Base-by-base conservation (phyloP, 2,113 vertebrate species). In the Cyanoderma ruficeps region DNA sequence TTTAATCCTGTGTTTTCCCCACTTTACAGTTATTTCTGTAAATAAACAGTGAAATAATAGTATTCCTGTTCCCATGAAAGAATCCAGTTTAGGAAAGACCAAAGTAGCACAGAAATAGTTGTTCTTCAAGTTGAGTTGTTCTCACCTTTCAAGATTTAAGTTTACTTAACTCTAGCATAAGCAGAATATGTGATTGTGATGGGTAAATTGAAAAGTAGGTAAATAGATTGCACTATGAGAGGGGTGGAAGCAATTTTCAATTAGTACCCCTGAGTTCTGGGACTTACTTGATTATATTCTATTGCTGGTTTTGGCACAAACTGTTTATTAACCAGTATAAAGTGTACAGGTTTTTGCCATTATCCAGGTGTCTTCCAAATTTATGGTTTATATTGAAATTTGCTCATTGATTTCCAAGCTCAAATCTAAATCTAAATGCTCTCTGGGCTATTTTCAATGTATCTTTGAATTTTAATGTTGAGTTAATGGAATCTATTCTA, bases 101-200 rank as follows among this genome's bases (percentile, higher is more conserved):
- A 46, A 18, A 57, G 12, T 59, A 72, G 31, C 35, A 56, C 5
- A 55, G 28, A 72, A 76, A 46, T 13, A 42, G 9, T 37, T 87
- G 21, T 39, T 50, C 31, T 57, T 79, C 37, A 61, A 19, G n/a
- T n/a, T n/a, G n/a, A n/a, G n/a, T n/a, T n/a, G n/a, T n/a, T n/a
- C n/a, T n/a, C n/a, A 35, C 19, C 10, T 50, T 65, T 24, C 10
- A 44, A 57, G 52, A 16, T 9, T 24, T 24, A 52, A 10, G 16
- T 74, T 81, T 56, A n/a, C 33, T 72, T 64, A 74, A n/a, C 25
- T n/a, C 10, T 77, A 53, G 28, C 0, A 0, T 27, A 67, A 53
- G 31, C 25, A 75, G 56, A 65, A 28, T 49, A 46, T 1, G 0
- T n/a, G 42, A 44, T 6, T 0, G 1, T 41, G 35, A 50, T 68